Evolutionary conservation across 37 sponge, comb jelly and placozoan genomes (phyloP).

Genomic region (Eunapius fragilis): DNA sequence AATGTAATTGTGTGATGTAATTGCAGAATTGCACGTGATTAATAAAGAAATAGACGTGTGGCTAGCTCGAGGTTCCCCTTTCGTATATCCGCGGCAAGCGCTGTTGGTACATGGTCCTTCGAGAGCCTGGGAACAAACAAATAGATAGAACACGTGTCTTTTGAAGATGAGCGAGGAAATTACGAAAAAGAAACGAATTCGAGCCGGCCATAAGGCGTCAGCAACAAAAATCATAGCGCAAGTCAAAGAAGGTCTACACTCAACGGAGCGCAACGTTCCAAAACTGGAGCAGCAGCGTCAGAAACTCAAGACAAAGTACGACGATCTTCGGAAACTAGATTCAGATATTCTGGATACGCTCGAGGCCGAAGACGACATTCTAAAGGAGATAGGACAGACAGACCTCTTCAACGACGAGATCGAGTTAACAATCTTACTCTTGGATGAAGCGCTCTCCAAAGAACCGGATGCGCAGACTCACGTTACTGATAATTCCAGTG

Average conservation of each 20-base stretch:
- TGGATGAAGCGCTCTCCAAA: not conserved
- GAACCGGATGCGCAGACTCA: not conserved
- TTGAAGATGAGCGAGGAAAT: not conserved
- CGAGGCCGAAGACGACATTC: not conserved
- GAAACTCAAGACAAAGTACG: conserved; percentile 2
- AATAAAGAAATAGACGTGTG: no score
- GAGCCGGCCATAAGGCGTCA: conserved; percentile 13
- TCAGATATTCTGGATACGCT: conserved; percentile 10
- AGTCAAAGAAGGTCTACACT: not conserved
- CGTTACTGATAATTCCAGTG: no score
- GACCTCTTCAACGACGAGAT: conserved; percentile 8
- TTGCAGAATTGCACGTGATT: no score
- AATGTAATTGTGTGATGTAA: no score
- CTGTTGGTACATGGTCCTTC: conserved; percentile 35
- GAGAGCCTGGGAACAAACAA: not conserved
- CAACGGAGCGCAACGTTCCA: not conserved
- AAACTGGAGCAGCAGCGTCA: conserved; percentile 1
- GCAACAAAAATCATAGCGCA: not conserved
- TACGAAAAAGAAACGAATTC: conserved; percentile 11
- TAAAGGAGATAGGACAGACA: conserved; percentile 10
- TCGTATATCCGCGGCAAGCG: not conserved
- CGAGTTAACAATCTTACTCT: not conserved
- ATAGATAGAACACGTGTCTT: no score
- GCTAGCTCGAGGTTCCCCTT: not conserved
- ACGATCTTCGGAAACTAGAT: not conserved